Base-by-base conservation (phyloP, 2,888 invertebrate genomes). In the Drosophila yooni region DNA sequence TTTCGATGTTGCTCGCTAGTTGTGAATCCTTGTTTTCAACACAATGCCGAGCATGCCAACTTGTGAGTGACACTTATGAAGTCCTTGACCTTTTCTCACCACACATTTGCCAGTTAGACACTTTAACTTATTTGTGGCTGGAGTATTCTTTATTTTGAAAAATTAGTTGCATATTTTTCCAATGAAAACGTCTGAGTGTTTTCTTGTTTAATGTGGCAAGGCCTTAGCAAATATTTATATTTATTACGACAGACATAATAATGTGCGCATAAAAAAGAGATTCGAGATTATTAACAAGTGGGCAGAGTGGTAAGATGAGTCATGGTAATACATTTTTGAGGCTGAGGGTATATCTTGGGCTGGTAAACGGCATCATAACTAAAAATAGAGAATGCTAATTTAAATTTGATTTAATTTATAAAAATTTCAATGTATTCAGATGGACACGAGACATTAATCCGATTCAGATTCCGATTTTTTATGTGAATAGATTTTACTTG, bases 171-270 rank as follows among this genome's bases (percentile, higher is more conserved):
- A 7, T 62, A 11, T 36, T 21, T 18, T 13, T 31, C 11, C 6
- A 18, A 36, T 67, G 15, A 38, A 25, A 25, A 33, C n/a, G 21
- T 46, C 34, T 33, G 62, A 34, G 13, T 31, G 10, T 11, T 33
- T 31, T 27, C 15, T 25, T 54, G n/a, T n/a, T 56, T 21, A 27
- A 36, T 46, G 27, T 53, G 31, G 29, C 61, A 43, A 36, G 25
- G 36, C 46, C 33, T 46, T 10, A 38, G 46, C 46, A 36, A 36
- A 27, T 46, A 36, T 48, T 53, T 46, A 36, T 62, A 31, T 53
- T 40, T 53, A 48, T 66, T 61, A 43, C 51, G 10, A 11, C 48
- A 50, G 48, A 60, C 60, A 64, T 38, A 31, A 60, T 64, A 64
- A 59, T 36, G 21, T 31, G n/a, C 18, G 31, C 34, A 48, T 63